Percentiles rank a stretch among this genome's conserved stretches.
These are phyloP conservation scores for Sturnus vulgaris DNA, from an alignment of 2,113 vertebrate species.

Conservation along the genomic window DNA sequence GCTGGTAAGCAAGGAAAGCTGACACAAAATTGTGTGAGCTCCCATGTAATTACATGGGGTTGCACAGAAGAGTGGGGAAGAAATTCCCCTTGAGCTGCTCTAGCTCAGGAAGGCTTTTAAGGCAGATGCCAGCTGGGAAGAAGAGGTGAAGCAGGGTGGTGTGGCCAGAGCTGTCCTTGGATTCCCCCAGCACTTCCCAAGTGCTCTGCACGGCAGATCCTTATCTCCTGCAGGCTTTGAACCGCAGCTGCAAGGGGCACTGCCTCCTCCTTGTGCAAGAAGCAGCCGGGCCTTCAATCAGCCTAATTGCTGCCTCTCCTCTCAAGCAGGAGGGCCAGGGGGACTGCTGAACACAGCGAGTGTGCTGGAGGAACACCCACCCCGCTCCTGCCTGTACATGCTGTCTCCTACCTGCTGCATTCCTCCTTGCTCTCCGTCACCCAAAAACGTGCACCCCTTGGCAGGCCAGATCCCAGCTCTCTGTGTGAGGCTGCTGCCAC, in stretches of 20 bases:
- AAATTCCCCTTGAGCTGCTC: not conserved
- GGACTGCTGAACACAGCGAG: not conserved
- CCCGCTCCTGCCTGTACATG: not conserved
- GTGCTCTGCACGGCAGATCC: not conserved
- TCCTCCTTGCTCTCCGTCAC: not conserved
- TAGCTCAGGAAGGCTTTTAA: not conserved
- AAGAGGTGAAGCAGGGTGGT: not conserved
- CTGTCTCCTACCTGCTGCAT: conserved; percentile 1
- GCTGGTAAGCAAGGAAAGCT: not conserved
- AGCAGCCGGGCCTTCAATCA: not conserved
- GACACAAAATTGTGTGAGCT: not conserved
- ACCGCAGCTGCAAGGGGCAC: not conserved
- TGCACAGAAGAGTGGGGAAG: not conserved
- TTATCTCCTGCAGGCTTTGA: not conserved
- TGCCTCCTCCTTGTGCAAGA: conserved; percentile 20
- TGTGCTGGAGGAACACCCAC: not conserved
- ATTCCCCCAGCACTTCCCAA: not conserved
- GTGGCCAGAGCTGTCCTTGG: not conserved
- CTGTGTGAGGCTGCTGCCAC: not conserved
- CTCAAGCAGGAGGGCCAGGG: not conserved
- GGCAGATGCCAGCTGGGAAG: not conserved
- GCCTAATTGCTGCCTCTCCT: conserved; percentile 21
- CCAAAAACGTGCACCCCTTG: not conserved
- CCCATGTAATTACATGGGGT: not conserved
- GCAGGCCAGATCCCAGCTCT: not conserved